A percentile compares a stretch with the other conserved stretches of the same genome.
phyloP scores from a whole-genome alignment of 2,113 vertebrate species.

The Baryphthengus martii region DNA sequence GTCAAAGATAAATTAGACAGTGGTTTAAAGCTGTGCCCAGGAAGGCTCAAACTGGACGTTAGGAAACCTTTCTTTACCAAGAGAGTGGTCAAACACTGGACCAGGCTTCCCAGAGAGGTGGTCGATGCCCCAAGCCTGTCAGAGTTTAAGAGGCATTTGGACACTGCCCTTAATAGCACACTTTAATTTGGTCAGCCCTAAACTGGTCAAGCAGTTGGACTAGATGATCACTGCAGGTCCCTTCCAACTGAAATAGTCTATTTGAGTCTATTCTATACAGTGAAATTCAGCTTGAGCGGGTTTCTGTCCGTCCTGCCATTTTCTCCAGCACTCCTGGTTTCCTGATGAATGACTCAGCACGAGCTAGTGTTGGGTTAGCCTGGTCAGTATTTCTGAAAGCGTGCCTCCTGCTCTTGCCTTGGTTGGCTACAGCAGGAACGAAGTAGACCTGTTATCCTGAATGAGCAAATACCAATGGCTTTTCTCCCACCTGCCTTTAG shows the following conservation, averaged over 20 bases:
- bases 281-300: background rate
- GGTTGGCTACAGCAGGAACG: background rate
- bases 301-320: background rate
- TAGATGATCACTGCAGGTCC: background rate
- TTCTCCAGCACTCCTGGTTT: background rate
- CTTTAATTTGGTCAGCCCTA: background rate
- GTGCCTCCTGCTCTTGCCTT: background rate
- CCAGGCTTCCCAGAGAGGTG: background rate
- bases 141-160: background rate
- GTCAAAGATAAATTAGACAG: background rate
- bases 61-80: background rate
- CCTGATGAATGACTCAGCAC: background rate
- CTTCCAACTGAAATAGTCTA: background rate
- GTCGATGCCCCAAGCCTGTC: background rate
- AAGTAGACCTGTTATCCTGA: background rate
- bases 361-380: background rate
- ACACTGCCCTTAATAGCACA: background rate
- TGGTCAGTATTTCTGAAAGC: background rate
- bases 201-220: background rate
- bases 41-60: background rate
- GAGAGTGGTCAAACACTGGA: background rate
- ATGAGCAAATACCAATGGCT: background rate
- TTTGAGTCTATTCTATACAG: background rate
- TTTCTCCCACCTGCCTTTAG: background rate
- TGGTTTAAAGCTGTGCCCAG: background rate